phyloP scores from a whole-genome alignment of 2,888 invertebrate species.

The Caenorhabditis drosophilae region DNA sequence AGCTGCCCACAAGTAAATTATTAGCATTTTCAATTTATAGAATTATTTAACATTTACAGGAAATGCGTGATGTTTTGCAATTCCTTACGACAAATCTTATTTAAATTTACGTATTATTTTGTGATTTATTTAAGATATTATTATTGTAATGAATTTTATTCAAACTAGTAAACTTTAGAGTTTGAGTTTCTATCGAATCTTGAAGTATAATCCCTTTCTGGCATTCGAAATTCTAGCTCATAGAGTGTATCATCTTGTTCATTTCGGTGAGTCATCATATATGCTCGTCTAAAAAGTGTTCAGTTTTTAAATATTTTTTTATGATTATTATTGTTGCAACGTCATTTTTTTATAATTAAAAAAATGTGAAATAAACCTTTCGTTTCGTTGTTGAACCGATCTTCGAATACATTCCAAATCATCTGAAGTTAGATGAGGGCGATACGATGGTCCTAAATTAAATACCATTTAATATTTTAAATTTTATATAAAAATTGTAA shows the following conservation, averaged over 20 bases:
- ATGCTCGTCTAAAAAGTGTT: conserved; percentile 27
- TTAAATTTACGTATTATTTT: too few species aligned
- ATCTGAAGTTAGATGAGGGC: conserved; percentile 26
- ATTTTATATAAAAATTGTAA: not conserved
- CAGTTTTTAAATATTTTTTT: conserved; percentile 2
- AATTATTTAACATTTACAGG: too few species aligned
- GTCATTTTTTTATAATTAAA: conserved; percentile 3
- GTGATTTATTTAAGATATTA: too few species aligned
- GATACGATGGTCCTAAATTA: conserved; percentile 25
- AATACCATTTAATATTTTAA: conserved; percentile 1
- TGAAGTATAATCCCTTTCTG: conserved; percentile 37
- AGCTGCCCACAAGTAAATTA: conserved; percentile 70
- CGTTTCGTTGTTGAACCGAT: conserved; percentile 38
- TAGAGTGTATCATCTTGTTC: conserved; percentile 39
- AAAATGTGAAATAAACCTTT: conserved; percentile 9
- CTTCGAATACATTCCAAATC: conserved; percentile 31
- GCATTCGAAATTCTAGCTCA: conserved; percentile 33
- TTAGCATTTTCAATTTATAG: too few species aligned
- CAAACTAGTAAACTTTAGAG: too few species aligned
- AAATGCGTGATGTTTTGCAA: conserved; percentile 25
- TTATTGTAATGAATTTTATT: too few species aligned
- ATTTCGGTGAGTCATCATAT: conserved; percentile 38
- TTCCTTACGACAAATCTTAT: conserved; percentile 16
- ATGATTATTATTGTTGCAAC: not conserved
- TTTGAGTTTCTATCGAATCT: too few species aligned